Conservation (phyloP, 23 tunicate genomes). For the Corella eumyota region DNA sequence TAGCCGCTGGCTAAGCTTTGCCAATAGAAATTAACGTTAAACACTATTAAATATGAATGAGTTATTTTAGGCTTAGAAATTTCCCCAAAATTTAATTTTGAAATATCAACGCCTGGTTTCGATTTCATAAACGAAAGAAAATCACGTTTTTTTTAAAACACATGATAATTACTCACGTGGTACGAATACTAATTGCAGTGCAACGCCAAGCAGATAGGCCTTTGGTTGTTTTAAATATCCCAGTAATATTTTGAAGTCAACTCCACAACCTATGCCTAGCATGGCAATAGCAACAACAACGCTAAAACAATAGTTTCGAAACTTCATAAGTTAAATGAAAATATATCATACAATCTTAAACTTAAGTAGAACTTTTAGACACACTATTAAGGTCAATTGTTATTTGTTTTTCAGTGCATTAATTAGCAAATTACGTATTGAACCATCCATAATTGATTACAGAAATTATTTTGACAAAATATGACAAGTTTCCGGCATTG, state of each 20-base stretch:
- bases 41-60: not conserved
- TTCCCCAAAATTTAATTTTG: not conserved
- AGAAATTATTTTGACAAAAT: no score
- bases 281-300: not conserved
- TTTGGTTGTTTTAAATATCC: not conserved
- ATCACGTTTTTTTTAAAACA: not conserved
- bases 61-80: not conserved
- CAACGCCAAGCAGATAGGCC: not conserved
- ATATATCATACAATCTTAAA: no score
- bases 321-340: no score
- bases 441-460: no score
- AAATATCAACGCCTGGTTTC: no score
- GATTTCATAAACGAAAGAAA: not conserved
- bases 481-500: no score
- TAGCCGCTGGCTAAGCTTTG: not conserved
- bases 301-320: no score
- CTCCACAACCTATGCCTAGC: not conserved
- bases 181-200: not conserved
- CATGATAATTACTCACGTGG: not conserved
- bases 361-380: no score
- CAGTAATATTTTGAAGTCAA: not conserved
- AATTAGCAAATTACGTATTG: no score
- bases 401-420: no score
- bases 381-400: no score
- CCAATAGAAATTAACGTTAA: not conserved